phyloP scores from a whole-genome alignment of 2,797 vertebrate species.

The Vireo griseus region DNA sequence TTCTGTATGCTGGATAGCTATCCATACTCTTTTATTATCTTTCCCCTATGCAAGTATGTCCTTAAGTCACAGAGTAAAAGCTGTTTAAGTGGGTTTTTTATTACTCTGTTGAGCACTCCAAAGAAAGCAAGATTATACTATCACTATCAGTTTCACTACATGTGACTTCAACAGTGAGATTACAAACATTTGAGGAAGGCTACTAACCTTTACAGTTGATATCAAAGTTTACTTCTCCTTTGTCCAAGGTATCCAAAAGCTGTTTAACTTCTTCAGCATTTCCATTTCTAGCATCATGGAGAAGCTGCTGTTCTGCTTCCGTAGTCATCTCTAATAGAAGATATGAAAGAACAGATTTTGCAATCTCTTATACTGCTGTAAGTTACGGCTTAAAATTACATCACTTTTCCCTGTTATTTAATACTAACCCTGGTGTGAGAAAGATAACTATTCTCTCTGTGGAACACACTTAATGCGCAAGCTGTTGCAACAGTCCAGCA shows the following conservation, averaged over 20 bases:
- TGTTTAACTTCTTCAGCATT: conserved; percentile 81
- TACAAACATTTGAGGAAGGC: neutral
- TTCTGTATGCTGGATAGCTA: neutral
- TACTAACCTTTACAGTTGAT: conserved; percentile 95
- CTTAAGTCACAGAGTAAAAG: neutral
- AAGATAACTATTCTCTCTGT: neutral
- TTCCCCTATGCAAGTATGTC: neutral
- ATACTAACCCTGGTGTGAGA: neutral
- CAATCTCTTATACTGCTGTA: neutral
- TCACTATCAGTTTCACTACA: neutral
- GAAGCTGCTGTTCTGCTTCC: conserved; percentile 88
- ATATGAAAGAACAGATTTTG: neutral
- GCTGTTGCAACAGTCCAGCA: neutral
- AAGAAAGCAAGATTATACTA: neutral
- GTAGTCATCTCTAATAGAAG: conserved; percentile 71
- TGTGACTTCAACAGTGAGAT: neutral
- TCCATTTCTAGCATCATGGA: conserved; percentile 89
- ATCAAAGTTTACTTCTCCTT: conserved; percentile 77
- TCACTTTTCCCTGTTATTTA: neutral
- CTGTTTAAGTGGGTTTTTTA: neutral
- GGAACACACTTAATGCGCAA: neutral
- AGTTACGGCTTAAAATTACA: neutral
- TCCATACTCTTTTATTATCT: neutral
- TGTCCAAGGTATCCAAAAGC: conserved; percentile 79
- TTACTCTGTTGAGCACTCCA: neutral